phyloP scores from a whole-genome alignment of 2,113 vertebrate species.

The Callipepla californica region DNA sequence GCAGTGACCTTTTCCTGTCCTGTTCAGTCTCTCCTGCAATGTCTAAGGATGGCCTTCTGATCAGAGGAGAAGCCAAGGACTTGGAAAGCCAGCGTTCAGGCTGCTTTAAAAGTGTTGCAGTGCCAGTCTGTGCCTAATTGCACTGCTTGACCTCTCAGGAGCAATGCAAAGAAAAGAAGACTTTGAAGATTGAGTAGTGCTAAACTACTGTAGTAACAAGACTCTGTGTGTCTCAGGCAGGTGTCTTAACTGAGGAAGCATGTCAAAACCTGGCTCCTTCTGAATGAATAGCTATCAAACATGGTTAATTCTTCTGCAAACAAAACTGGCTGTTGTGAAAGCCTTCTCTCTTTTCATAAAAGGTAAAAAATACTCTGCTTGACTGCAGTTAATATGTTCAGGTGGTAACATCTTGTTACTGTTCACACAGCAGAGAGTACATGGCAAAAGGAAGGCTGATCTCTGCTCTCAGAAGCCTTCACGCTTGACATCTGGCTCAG shows the following conservation, averaged over 20 bases:
- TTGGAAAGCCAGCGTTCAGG: not conserved
- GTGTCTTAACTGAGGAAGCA: not conserved
- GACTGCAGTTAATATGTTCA: not conserved
- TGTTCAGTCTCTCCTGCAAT: fast-evolving
- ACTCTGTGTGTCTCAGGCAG: not conserved
- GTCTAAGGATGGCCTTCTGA: not conserved
- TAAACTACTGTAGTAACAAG: not conserved
- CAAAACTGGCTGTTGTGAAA: not conserved
- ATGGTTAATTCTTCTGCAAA: not conserved
- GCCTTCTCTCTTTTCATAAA: not conserved
- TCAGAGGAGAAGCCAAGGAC: not conserved
- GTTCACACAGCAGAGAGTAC: not conserved
- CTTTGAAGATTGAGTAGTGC: constrained; percentile 15
- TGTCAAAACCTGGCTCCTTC: not conserved
- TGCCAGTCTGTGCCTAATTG: not conserved
- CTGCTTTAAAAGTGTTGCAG: not conserved
- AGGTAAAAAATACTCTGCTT: not conserved
- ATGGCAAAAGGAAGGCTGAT: not conserved
- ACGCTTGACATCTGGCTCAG: not conserved
- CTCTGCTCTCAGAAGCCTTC: fast-evolving
- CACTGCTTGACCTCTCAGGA: constrained; percentile 11
- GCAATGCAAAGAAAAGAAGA: not conserved
- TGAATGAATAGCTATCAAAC: not conserved
- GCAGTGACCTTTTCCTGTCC: not conserved
- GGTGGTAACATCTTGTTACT: not conserved